Evolutionary conservation across 2,797 vertebrate genomes (phyloP).

Genomic region (Diplodus sargus): DNA sequence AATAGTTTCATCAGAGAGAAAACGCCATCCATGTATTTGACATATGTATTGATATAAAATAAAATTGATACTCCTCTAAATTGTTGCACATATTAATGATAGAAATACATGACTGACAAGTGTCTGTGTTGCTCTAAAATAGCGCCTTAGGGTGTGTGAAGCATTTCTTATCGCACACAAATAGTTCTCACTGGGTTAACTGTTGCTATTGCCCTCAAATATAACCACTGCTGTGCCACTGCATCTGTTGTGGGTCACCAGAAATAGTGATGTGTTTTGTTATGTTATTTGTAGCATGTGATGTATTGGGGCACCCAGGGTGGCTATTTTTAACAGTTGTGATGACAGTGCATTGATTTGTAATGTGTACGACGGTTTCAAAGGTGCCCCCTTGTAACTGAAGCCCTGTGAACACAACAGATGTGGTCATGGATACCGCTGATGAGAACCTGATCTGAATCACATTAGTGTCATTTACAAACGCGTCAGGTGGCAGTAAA

Average conservation of each 20-base stretch:
- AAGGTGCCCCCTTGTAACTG: slow-evolving; percentile 45
- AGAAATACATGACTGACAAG: slow-evolving; percentile 21
- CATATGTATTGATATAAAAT: slow-evolving; percentile 17
- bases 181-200: slow-evolving; percentile 42
- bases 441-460: slow-evolving; percentile 51
- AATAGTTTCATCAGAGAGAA: not conserved
- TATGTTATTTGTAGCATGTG: slow-evolving; percentile 57
- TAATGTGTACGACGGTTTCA: slow-evolving; percentile 30
- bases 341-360: slow-evolving; percentile 71
- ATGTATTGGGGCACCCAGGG: slow-evolving; percentile 25
- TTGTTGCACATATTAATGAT: not conserved
- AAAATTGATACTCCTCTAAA: not conserved
- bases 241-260: slow-evolving; percentile 58
- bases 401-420: slow-evolving; percentile 50
- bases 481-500: slow-evolving; percentile 14
- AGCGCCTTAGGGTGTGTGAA: slow-evolving; percentile 49
- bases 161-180: slow-evolving; percentile 28
- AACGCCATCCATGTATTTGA: slow-evolving; percentile 4
- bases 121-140: slow-evolving; percentile 47
- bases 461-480: slow-evolving; percentile 32
- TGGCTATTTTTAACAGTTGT: slow-evolving; percentile 55
- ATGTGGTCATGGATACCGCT: slow-evolving; percentile 53
- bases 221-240: slow-evolving; percentile 37
- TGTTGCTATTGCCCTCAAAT: slow-evolving; percentile 42
- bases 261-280: slow-evolving; percentile 54